Conservation (phyloP, 2,888 invertebrate genomes). For the Ornithoptera alexandrae region DNA sequence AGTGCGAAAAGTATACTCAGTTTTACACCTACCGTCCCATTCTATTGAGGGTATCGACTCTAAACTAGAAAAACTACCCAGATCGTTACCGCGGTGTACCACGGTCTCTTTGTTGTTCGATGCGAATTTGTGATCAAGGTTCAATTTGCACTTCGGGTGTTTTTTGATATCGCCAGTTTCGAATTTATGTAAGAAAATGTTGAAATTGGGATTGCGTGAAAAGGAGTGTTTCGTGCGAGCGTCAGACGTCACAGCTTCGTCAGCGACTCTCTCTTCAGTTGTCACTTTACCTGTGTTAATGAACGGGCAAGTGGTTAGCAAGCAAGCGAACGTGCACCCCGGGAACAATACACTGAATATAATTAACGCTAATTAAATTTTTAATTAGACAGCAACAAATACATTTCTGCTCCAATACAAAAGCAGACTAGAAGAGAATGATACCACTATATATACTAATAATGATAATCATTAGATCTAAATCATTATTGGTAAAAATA, state of each 20-base stretch:
- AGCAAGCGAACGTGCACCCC: neutral
- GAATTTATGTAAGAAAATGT: constrained; percentile 52
- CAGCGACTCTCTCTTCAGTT: constrained; percentile 38
- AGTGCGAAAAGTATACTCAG: constrained; percentile 50
- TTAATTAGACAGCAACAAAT: too few relatives aligned
- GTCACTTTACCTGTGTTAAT: constrained; percentile 46
- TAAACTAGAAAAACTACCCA: constrained; percentile 60
- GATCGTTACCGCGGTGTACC: constrained; percentile 40
- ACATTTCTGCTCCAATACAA: too few relatives aligned
- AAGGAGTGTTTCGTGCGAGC: constrained; percentile 55
- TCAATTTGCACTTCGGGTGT: constrained; percentile 65
- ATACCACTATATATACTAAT: too few relatives aligned
- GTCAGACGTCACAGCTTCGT: constrained; percentile 47
- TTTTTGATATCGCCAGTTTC: constrained; percentile 40
- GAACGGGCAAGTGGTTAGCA: constrained; percentile 21
- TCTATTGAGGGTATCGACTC: constrained; percentile 67
- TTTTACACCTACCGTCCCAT: constrained; percentile 58
- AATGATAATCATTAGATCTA: too few relatives aligned
- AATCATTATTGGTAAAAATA: too few relatives aligned
- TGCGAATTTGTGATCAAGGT: constrained; percentile 45
- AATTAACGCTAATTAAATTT: too few relatives aligned
- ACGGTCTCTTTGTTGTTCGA: constrained; percentile 37
- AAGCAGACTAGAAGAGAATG: too few relatives aligned
- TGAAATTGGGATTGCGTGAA: constrained; percentile 57
- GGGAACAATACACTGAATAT: too few relatives aligned